Conservation (phyloP, 2,888 invertebrate species). For the Scrobipalpa costella region DNA sequence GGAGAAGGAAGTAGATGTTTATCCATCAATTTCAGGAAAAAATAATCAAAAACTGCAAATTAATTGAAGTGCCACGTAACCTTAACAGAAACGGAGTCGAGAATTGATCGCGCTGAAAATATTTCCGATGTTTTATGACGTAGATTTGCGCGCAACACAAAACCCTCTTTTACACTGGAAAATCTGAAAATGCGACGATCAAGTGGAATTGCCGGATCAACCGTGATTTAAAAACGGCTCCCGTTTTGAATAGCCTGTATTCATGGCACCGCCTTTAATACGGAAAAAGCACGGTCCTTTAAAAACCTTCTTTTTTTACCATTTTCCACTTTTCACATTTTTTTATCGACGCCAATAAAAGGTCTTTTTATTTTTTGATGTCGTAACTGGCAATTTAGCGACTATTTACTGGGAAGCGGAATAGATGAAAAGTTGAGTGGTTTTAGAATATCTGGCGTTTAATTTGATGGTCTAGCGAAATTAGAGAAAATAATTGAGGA, state of each 20-base stretch:
- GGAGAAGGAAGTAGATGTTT: too few species aligned
- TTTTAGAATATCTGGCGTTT: conserved; percentile 2
- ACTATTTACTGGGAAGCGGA: conserved; percentile 1
- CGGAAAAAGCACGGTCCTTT: conserved; percentile 7
- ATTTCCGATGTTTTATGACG: conserved; percentile 8
- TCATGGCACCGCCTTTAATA: conserved; percentile 6
- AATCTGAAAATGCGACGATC: conserved; percentile 14
- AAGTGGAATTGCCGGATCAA: conserved; percentile 22
- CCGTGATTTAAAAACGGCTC: conserved; percentile 23
- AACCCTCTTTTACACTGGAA: not conserved
- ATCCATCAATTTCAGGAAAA: too few species aligned
- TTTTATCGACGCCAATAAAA: conserved; percentile 19
- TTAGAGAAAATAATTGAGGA: not conserved
- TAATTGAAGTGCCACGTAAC: not conserved
- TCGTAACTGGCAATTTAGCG: conserved; percentile 17
- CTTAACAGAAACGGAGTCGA: not conserved
- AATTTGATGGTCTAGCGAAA: not conserved
- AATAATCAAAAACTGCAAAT: too few species aligned
- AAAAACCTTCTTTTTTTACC: conserved; percentile 12
- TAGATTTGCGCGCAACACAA: conserved; percentile 13
- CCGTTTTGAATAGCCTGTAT: conserved; percentile 19
- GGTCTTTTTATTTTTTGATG: conserved; percentile 18
- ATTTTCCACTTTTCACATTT: conserved; percentile 17
- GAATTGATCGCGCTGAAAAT: conserved; percentile 3
- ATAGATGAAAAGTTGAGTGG: not conserved